Percentiles rank a stretch among this genome's conserved stretches.
phyloP scores from a whole-genome alignment of 1,140 invertebrate species.

The Phortica variegata region DNA sequence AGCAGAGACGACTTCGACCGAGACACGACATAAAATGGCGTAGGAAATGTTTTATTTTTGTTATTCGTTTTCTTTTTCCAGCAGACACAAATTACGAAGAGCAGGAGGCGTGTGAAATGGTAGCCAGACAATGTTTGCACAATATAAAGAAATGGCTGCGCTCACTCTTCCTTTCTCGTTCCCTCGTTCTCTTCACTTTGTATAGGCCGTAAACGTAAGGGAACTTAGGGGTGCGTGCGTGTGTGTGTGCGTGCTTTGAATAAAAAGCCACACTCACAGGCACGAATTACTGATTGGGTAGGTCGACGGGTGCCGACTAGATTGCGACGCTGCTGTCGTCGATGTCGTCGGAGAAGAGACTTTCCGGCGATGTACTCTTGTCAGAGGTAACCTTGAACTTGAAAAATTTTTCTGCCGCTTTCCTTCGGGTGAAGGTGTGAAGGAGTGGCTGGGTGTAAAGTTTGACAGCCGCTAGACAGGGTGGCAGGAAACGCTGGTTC shows the following conservation, averaged over 20 bases:
- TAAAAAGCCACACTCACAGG: slow-evolving; percentile 32
- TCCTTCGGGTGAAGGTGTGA: slow-evolving; percentile 12
- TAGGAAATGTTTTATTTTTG: slow-evolving; percentile 35
- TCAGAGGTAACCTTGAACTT: slow-evolving; percentile 53
- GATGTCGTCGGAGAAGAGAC: background rate
- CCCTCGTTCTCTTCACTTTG: too few species aligned
- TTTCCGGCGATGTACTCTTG: slow-evolving; percentile 20
- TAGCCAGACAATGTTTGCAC: too few species aligned
- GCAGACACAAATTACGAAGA: too few species aligned
- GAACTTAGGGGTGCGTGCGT: slow-evolving; percentile 4
- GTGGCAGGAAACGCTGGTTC: too few species aligned
- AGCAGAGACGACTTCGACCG: too few species aligned
- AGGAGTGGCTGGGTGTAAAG: background rate
- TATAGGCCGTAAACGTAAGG: too few species aligned
- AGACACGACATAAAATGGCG: slow-evolving; percentile 15
- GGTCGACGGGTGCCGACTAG: too few species aligned
- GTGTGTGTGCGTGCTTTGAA: slow-evolving; percentile 26
- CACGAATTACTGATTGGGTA: slow-evolving; percentile 10
- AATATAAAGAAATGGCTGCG: slow-evolving; percentile 35
- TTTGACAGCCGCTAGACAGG: slow-evolving; percentile 25
- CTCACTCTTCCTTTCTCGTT: too few species aligned
- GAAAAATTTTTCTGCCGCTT: slow-evolving; percentile 37
- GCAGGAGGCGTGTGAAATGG: too few species aligned
- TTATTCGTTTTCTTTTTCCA: too few species aligned
- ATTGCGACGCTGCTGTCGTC: too few species aligned